A percentile compares a stretch with the other conserved stretches of the same genome.
Conservation (phyloP, 2,888 invertebrate genomes). For the Caenorhabditis zanzibari region DNA sequence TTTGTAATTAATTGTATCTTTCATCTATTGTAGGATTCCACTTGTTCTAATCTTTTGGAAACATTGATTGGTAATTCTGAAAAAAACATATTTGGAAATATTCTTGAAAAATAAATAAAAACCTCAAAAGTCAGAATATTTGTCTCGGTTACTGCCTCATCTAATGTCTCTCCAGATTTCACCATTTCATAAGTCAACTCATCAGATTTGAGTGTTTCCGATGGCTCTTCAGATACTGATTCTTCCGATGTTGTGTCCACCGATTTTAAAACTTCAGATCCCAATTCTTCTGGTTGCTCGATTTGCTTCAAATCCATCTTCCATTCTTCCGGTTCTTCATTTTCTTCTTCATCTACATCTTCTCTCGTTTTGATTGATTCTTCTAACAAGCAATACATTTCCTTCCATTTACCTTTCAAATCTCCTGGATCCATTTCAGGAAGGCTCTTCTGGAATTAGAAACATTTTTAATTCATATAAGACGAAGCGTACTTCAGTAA, state of each 20-base stretch:
- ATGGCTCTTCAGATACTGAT: background rate
- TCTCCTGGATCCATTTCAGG: conserved; percentile 15
- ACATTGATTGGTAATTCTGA: background rate
- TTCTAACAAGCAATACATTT: background rate
- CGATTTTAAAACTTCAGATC: background rate
- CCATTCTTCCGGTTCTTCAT: background rate
- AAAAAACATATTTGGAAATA: background rate
- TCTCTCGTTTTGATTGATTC: background rate
- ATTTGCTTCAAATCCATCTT: background rate
- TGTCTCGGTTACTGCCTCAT: background rate
- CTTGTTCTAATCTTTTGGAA: background rate
- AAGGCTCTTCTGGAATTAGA: background rate
- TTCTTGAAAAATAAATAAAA: background rate
- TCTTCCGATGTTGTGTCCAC: background rate
- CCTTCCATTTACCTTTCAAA: conserved; percentile 4
- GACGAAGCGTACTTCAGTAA: background rate
- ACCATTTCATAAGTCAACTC: background rate
- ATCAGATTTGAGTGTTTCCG: background rate
- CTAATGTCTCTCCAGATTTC: background rate
- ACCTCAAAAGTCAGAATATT: conserved; percentile 19
- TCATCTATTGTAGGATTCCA: background rate
- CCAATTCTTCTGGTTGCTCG: background rate
- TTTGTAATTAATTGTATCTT: background rate
- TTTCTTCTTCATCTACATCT: background rate
- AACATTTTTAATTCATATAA: background rate